Conservation (phyloP, 1,140 invertebrate species). For the Cataglyphis hispanica region DNA sequence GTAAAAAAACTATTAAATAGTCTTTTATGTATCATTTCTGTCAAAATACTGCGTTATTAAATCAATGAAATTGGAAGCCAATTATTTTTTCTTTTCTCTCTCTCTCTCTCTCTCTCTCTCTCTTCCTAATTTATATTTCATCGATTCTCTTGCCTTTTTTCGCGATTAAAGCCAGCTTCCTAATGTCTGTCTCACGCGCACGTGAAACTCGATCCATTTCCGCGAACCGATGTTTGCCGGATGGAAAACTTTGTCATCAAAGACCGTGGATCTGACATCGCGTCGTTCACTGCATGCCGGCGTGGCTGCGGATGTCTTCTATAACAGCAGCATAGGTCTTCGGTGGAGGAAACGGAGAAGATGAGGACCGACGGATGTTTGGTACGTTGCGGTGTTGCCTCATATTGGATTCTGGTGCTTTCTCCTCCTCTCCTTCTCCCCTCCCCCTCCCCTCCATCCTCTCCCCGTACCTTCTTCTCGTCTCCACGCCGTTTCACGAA, state of each 20-base stretch:
- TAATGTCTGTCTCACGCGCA: conserved; percentile 51
- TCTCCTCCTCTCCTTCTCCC: background rate
- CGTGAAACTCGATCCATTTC: conserved; percentile 77
- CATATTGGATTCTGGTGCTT: conserved; percentile 81
- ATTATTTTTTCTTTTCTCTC: background rate
- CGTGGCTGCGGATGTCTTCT: conserved; percentile 66
- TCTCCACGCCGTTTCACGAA: conserved; percentile 37
- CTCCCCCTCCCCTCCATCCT: background rate
- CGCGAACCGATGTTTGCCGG: conserved; percentile 78
- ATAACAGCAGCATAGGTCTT: conserved; percentile 66
- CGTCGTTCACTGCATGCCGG: conserved; percentile 54
- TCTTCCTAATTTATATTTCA: background rate
- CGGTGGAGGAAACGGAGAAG: conserved; percentile 70
- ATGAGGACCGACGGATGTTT: conserved; percentile 83
- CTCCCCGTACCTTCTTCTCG: conserved; percentile 9
- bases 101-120: background rate
- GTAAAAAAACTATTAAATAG: background rate
- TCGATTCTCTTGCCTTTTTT: conserved; percentile 41
- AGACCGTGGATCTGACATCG: conserved; percentile 68
- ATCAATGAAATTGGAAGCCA: background rate
- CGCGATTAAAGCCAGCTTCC: conserved; percentile 62
- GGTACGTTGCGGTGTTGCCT: conserved; percentile 82
- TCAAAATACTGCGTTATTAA: background rate
- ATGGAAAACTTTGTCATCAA: conserved; percentile 80
- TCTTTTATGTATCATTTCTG: background rate